Percentiles rank a stretch among this genome's conserved stretches.
Evolutionary conservation across 2,797 vertebrate species (phyloP).

Genomic region (Tinamus major): DNA sequence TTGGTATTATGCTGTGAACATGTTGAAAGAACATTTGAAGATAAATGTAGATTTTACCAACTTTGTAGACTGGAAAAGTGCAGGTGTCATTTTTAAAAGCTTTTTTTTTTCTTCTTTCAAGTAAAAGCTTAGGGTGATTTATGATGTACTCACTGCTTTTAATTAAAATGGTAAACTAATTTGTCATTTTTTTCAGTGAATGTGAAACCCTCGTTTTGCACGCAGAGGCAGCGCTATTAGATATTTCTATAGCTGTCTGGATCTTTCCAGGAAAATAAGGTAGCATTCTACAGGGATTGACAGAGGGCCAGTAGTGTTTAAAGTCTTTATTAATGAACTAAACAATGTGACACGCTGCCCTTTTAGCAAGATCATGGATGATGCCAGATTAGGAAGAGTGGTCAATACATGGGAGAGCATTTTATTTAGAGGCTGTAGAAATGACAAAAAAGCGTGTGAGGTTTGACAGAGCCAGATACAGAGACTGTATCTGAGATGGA

Average conservation of each 20-base stretch:
- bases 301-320: not conserved
- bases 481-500: not conserved
- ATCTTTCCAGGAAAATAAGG: not conserved
- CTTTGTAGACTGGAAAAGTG: not conserved
- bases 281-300: not conserved
- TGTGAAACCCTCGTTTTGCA: not conserved
- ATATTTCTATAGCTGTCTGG: not conserved
- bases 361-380: not conserved
- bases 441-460: not conserved
- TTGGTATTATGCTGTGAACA: not conserved
- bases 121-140: not conserved
- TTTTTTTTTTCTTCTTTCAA: not conserved
- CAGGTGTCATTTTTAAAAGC: not conserved
- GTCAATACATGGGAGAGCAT: not conserved
- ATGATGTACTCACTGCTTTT: not conserved
- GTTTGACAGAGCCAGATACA: not conserved
- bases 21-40: not conserved
- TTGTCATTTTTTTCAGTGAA: not conserved
- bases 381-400: not conserved
- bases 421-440: not conserved
- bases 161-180: not conserved
- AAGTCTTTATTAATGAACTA: not conserved
- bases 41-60: not conserved
- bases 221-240: not conserved
- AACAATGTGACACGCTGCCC: not conserved